These are phyloP conservation scores for Thymelicus acteon DNA, from an alignment of 2,888 invertebrate genomes.

Conservation along the genomic window DNA sequence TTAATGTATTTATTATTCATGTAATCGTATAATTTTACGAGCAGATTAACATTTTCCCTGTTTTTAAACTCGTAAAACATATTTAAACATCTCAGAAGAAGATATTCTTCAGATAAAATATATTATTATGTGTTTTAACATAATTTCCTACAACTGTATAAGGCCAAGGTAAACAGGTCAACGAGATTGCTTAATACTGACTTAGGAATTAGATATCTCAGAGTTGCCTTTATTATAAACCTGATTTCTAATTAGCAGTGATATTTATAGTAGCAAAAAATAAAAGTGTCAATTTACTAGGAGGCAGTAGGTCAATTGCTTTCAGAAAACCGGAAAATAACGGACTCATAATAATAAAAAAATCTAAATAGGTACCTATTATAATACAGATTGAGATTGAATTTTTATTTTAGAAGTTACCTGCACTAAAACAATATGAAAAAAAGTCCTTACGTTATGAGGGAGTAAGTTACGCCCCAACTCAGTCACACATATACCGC, in stretches of 20 bases:
- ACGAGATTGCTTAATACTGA: constrained; percentile 24
- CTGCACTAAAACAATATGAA: too few relatives aligned
- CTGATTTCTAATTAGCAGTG: background rate
- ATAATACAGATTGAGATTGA: too few relatives aligned
- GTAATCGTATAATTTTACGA: constrained; percentile 20
- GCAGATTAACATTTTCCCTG: constrained; percentile 25
- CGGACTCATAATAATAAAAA: too few relatives aligned
- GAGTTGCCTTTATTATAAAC: background rate
- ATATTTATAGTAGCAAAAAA: too few relatives aligned
- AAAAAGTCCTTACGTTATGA: too few relatives aligned
- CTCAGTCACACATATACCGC: too few relatives aligned
- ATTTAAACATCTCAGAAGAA: background rate
- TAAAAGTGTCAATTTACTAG: too few relatives aligned
- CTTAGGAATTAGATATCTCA: constrained; percentile 22
- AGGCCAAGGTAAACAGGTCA: constrained; percentile 36
- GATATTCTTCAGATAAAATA: background rate
- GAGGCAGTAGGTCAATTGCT: too few relatives aligned
- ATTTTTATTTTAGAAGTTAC: too few relatives aligned
- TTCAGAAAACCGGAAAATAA: too few relatives aligned
- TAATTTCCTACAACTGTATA: constrained; percentile 28
- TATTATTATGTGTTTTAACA: constrained; percentile 15
- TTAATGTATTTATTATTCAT: constrained; percentile 19
- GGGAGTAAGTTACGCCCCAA: too few relatives aligned
- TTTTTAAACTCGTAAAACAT: constrained; percentile 19
- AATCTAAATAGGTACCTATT: too few relatives aligned